These are phyloP conservation scores for Hipposideros larvatus DNA, from an alignment of 2,797 vertebrate genomes.

Conservation along the genomic window DNA sequence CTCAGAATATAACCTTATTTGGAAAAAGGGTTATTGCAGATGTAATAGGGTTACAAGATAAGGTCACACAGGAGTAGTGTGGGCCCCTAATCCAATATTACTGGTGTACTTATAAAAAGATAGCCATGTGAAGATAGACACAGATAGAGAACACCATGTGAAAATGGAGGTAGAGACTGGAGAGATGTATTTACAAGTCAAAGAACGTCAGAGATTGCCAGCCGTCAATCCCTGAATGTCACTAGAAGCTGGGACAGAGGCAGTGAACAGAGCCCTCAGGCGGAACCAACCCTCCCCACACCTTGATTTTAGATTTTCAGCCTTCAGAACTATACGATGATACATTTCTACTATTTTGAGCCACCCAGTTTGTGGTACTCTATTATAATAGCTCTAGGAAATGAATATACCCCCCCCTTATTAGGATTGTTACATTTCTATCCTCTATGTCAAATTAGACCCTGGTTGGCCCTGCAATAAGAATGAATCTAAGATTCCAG, in stretches of 20 bases:
- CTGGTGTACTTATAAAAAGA: not conserved
- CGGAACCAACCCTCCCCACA: not conserved
- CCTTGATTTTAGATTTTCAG: not conserved
- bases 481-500: slow-evolving; percentile 20
- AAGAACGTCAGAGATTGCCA: not conserved
- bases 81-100: not conserved
- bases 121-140: not conserved
- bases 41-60: not conserved
- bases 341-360: not conserved
- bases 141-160: not conserved
- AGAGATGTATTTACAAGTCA: not conserved
- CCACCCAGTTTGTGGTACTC: not conserved
- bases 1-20: slow-evolving; percentile 15
- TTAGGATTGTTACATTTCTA: not conserved
- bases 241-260: not conserved
- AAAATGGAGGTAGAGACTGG: not conserved
- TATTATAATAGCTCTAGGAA: not conserved
- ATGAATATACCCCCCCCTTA: not conserved
- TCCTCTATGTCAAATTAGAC: not conserved
- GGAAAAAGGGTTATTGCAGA: not conserved
- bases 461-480: not conserved
- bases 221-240: not conserved
- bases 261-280: not conserved
- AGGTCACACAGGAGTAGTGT: not conserved
- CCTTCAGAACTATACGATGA: not conserved